Evolutionary conservation across 2,113 vertebrate species (phyloP), one percentile per base, ranked within the genome.

Genomic region (Leptodactylus fuscus): DNA sequence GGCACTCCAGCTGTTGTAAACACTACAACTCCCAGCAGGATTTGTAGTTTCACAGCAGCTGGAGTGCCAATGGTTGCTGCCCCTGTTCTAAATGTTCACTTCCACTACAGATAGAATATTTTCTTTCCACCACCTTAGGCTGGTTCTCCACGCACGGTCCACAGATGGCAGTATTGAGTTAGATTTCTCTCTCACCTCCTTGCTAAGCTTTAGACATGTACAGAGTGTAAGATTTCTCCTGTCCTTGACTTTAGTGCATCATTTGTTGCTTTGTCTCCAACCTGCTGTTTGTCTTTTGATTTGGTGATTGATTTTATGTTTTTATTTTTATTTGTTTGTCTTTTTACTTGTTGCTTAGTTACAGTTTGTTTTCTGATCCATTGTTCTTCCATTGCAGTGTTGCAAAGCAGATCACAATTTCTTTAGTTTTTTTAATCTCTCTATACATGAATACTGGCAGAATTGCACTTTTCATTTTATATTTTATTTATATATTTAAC

Each of bases 131-230:
- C 84, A 49, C 38, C 15, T 22, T 6, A 4, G n/a, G 9, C 5
- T 78, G 88, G 41, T 60, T 89, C 15, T 74, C 87, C 78, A 85
- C 55, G 88, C 70, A 87, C 89, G 90, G 87, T 67, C 13, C 41
- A 74, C 27, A 89, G 84, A 84, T 90, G 81, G 88, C 81, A 58
- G 87, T 15, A 88, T 81, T 51, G 83, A 58, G 22, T 0, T 53
- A 1, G 77, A 51, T 74, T 85, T 69, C 49, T 38, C 22, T 24
- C 16, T 12, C 41, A 48, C 44, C 38, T 11, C 67, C 10, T 44
- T 49, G 55, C 34, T 80, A 24, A 60, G 32, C 13, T 41, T 62
- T 13, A 15, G 15, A 18, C 48, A 4, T 32, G 36, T 46, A 13
- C 12, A 10, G 7, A 49, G 36, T 60, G 15, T 81, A 32, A 65